Percentiles rank a stretch among this genome's conserved stretches.
phyloP scores from a whole-genome alignment of 2,888 invertebrate species.

The Tholera decimalis region DNA sequence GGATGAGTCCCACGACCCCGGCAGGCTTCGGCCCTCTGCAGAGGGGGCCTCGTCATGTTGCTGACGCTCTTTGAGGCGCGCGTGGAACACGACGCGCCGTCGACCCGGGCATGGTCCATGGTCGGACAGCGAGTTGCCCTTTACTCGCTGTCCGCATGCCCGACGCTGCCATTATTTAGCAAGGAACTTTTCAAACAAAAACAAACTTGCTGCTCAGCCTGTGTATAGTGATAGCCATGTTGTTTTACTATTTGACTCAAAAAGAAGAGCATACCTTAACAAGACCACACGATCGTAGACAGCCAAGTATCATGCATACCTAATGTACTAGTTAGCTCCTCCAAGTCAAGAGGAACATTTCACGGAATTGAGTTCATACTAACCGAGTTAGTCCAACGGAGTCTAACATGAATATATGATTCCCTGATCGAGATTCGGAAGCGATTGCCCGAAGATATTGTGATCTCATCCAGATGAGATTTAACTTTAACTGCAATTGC shows the following conservation, averaged over 20 bases:
- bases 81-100: too few relatives aligned
- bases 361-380: constrained; percentile 45
- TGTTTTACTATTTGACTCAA: background rate
- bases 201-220: background rate
- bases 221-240: too few relatives aligned
- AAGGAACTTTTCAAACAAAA: too few relatives aligned
- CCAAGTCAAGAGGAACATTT: constrained; percentile 43
- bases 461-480: background rate
- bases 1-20: too few relatives aligned
- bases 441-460: constrained; percentile 30
- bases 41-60: too few relatives aligned
- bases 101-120: too few relatives aligned
- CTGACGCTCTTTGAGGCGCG: too few relatives aligned
- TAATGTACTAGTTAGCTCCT: constrained; percentile 41
- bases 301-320: constrained; percentile 32
- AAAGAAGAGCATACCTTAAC: background rate
- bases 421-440: constrained; percentile 34
- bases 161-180: too few relatives aligned
- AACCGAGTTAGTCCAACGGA: constrained; percentile 36
- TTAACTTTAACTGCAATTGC: background rate
- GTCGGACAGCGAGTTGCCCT: too few relatives aligned
- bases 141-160: too few relatives aligned
- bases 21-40: too few relatives aligned
- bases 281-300: background rate
- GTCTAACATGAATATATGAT: constrained; percentile 55